Percentiles rank a stretch among this genome's conserved stretches.
Conservation (phyloP, 1,140 invertebrate species). For the Aradophagus sp. region DNA sequence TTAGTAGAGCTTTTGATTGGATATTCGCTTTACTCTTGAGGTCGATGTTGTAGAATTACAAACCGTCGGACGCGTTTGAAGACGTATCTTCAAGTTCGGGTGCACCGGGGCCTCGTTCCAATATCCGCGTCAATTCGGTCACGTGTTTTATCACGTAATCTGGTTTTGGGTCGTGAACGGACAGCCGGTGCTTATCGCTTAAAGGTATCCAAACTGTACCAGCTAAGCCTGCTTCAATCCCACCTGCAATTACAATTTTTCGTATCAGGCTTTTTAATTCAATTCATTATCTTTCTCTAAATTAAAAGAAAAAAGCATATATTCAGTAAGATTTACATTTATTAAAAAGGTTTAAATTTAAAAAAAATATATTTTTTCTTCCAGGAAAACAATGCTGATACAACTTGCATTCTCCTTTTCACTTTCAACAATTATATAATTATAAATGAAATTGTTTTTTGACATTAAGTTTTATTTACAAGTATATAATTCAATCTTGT, state of each 20-base stretch:
- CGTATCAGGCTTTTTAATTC: background rate
- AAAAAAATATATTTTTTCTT: no score
- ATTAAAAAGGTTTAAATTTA: no score
- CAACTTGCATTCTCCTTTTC: no score
- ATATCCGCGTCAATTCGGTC: slow-evolving; percentile 67
- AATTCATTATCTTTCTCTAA: no score
- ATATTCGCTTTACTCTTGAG: slow-evolving; percentile 27
- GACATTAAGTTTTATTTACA: no score
- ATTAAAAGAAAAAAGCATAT: no score
- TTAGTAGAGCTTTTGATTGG: slow-evolving; percentile 20
- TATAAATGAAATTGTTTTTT: no score
- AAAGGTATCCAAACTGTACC: slow-evolving; percentile 86
- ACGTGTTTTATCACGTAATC: slow-evolving; percentile 70
- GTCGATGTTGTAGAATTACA: slow-evolving; percentile 45
- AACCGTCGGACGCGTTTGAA: slow-evolving; percentile 72
- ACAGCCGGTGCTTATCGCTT: slow-evolving; percentile 63
- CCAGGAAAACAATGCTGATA: no score
- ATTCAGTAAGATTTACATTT: no score
- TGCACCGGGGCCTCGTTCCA: slow-evolving; percentile 66
- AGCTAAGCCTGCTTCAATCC: slow-evolving; percentile 82
- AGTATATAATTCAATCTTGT: no score
- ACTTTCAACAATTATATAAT: no score
- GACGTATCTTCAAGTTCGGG: slow-evolving; percentile 71
- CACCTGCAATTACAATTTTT: slow-evolving; percentile 75
- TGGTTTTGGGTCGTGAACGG: slow-evolving; percentile 66